Percentiles rank a stretch among this genome's conserved stretches.
These are phyloP conservation scores for Drosophila subpulchrella DNA, from an alignment of 1,140 invertebrate genomes.

Conservation along the genomic window DNA sequence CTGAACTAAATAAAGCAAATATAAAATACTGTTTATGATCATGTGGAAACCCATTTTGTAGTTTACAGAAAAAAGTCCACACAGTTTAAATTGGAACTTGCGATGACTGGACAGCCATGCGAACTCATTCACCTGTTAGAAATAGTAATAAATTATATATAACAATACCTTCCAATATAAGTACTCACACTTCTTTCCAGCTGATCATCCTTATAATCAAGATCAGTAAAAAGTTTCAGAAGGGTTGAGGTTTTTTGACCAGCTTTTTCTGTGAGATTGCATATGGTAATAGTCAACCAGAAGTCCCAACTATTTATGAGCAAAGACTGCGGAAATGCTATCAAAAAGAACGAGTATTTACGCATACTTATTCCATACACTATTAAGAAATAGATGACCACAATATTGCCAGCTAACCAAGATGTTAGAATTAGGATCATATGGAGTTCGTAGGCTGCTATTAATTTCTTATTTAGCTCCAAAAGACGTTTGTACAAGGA, in stretches of 20 bases:
- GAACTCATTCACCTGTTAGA: constrained; percentile 49
- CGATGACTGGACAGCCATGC: constrained; percentile 32
- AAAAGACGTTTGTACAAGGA: constrained; percentile 37
- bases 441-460: constrained; percentile 30
- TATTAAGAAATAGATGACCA: constrained; percentile 37
- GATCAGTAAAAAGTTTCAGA: constrained; percentile 31
- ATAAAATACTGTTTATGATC: constrained; percentile 29
- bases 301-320: constrained; percentile 47
- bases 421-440: constrained; percentile 6
- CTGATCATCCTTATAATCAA: not conserved
- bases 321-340: constrained; percentile 11
- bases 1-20: constrained; percentile 55
- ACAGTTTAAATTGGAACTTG: constrained; percentile 34
- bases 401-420: constrained; percentile 37
- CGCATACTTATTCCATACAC: constrained; percentile 28
- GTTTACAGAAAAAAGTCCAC: constrained; percentile 49
- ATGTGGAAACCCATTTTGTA: constrained; percentile 48
- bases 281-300: constrained; percentile 44
- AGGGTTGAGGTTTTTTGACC: constrained; percentile 23
- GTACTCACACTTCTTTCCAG: constrained; percentile 45
- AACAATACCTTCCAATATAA: too few relatives aligned
- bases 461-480: constrained; percentile 12
- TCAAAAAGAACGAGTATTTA: not conserved
- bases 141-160: not conserved
- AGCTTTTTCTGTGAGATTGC: constrained; percentile 33